phyloP scores from a whole-genome alignment of 2,113 vertebrate genomes.

The Diphyllodes magnificus region DNA sequence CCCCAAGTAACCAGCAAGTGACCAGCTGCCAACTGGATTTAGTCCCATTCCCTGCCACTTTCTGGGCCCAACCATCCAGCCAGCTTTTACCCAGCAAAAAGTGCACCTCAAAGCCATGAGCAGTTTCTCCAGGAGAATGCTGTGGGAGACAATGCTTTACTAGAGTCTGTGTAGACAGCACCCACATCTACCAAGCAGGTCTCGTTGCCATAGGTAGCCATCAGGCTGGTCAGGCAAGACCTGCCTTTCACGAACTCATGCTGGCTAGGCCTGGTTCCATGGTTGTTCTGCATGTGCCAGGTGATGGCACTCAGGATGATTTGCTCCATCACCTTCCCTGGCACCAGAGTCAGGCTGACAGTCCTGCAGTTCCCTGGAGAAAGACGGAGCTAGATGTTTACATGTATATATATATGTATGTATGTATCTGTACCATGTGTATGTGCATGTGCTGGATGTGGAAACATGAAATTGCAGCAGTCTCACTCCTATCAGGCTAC shows the following conservation, averaged over 20 bases:
- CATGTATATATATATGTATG: background rate
- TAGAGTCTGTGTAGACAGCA: background rate
- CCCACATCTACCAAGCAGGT: background rate
- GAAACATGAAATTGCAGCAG: background rate
- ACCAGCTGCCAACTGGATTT: rapidly evolving
- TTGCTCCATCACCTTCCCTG: background rate
- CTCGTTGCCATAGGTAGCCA: background rate
- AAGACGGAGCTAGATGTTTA: background rate
- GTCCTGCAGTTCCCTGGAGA: background rate
- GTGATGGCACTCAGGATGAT: background rate
- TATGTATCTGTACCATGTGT: background rate
- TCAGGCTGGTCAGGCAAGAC: background rate
- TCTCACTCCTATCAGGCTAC: background rate
- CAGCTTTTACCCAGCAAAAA: background rate
- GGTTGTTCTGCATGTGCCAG: background rate
- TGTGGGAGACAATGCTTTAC: background rate
- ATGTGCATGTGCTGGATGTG: background rate
- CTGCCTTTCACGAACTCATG: background rate
- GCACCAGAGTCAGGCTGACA: background rate
- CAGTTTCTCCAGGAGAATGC: background rate
- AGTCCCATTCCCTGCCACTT: background rate
- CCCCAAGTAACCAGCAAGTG: no score
- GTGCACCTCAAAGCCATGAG: background rate
- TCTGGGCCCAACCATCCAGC: background rate
- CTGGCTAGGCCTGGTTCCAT: background rate